Base-by-base conservation (phyloP, 2,113 vertebrate genomes). In the Zootoca vivipara region DNA sequence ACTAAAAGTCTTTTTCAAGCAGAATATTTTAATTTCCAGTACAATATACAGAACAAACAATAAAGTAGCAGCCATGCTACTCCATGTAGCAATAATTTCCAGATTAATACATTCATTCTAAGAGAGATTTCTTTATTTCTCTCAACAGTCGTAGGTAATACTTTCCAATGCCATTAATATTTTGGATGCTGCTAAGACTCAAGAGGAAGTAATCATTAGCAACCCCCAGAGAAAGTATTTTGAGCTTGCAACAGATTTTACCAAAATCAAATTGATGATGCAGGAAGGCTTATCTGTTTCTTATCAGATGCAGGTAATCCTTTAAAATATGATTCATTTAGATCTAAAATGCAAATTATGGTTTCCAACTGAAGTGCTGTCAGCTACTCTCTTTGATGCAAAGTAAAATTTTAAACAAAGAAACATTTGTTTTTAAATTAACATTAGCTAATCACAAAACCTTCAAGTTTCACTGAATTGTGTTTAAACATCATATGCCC, bases 401-500 rank as follows among this genome's bases (percentile, higher is more conserved):
- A 40, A 56, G 7, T 28, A 24, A 46, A 30, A 67, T 58, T 35
- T 80, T 73, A 7, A 46, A 58, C 58, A 65, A 75, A 58, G 6
- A n/a, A 80, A n/a, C n/a, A 62, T 40, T 69, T 69, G 38, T 13
- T 67, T 30, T 13, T 22, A 52, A 69, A 52, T 9, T 20, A 24
- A 16, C 6, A 56, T 30, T 16, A 84, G 73, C 33, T 20, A 46
- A 38, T 62, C 8, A 18, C 70, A 62, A 74, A 15, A 38, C 58
- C 62, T 85, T 74, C n/a, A 69, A 75, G 28, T 42, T 74, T 46
- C 30, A 16, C 64, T 85, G 73, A 82, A 18, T 86, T 92, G 69
- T 69, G 89, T 84, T 92, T 95, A 86, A 94, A 92, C 92, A 94
- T 95, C 92, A 95, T 96, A 96, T 97, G 96, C 95, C 95, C 96